A percentile compares a stretch with the other conserved stretches of the same genome.
phyloP scores from a whole-genome alignment of 37 sponge, comb jelly and placozoan species.

The Cliona cf. orientalis region DNA sequence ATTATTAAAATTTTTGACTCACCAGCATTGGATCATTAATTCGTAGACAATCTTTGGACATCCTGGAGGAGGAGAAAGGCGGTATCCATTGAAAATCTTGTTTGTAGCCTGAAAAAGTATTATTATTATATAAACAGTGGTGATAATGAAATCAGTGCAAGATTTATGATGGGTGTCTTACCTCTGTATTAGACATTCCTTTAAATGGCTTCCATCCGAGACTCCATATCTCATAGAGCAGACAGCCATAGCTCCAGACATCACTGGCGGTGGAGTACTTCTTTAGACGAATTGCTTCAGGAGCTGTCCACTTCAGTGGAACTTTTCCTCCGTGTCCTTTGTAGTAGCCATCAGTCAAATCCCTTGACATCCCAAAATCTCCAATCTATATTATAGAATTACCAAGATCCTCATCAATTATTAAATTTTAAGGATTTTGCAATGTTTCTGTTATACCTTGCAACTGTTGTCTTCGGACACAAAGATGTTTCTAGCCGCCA shows the following conservation, averaged over 20 bases:
- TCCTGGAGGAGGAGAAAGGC: slow-evolving; percentile 50
- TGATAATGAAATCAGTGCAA: neutral
- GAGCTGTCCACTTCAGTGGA: slow-evolving; percentile 87
- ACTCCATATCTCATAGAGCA: slow-evolving; percentile 59
- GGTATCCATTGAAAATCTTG: slow-evolving; percentile 23
- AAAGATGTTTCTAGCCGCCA: slow-evolving; percentile 38
- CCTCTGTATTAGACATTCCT: slow-evolving; percentile 14
- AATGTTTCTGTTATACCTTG: slow-evolving; percentile 15
- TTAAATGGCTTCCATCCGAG: slow-evolving; percentile 44
- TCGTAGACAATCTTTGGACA: slow-evolving; percentile 24
- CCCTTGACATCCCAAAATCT: slow-evolving; percentile 82
- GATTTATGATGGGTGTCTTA: neutral
- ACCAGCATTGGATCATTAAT: slow-evolving; percentile 49
- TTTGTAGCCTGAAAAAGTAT: slow-evolving; percentile 13
- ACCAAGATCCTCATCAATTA: neutral
- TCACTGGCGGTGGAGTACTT: slow-evolving; percentile 63
- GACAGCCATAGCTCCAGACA: slow-evolving; percentile 55
- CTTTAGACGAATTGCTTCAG: slow-evolving; percentile 52
- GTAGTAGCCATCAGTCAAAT: slow-evolving; percentile 51
- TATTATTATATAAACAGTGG: neutral
- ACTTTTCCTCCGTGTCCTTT: slow-evolving; percentile 41
- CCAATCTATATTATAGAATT: slow-evolving; percentile 36
- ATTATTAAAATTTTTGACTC: neutral
- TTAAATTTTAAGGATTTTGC: neutral
- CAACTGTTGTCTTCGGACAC: slow-evolving; percentile 27